Evolutionary conservation across 2,797 vertebrate species (phyloP).

Genomic region (Bovichtus diacanthus): DNA sequence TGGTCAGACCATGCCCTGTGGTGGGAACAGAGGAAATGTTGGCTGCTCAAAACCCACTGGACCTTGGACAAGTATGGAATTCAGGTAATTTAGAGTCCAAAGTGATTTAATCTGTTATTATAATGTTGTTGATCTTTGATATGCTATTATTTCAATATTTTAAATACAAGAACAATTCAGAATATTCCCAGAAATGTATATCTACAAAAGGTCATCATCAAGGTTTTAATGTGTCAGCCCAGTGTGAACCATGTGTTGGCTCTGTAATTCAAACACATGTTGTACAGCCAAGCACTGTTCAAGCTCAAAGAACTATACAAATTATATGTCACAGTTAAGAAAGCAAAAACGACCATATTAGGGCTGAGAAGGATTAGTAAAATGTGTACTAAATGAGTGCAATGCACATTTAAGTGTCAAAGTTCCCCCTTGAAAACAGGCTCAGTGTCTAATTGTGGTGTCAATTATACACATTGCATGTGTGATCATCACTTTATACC

Average conservation of each 20-base stretch:
- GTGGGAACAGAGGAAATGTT: constrained; percentile 96
- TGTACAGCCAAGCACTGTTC: neutral
- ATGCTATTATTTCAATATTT: neutral
- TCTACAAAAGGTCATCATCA: too few relatives aligned
- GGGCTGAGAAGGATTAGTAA: neutral
- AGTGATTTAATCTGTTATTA: neutral
- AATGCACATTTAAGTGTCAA: neutral
- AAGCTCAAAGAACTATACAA: neutral
- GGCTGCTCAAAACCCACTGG: constrained; percentile 98
- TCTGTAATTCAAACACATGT: neutral
- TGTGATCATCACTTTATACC: neutral
- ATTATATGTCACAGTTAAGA: neutral
- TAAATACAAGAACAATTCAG: neutral
- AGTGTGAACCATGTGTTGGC: neutral
- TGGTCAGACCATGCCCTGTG: constrained; percentile 98
- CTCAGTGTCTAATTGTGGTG: neutral
- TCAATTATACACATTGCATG: neutral
- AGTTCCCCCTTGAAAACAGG: neutral
- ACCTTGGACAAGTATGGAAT: constrained; percentile 97
- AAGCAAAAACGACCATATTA: neutral
- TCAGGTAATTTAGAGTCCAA: constrained; percentile 64
- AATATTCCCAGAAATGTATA: neutral
- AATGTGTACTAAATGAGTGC: neutral
- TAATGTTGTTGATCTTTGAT: too few relatives aligned
- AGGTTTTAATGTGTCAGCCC: constrained; percentile 6